Evolutionary conservation across 1,140 invertebrate species (phyloP), one percentile per base, ranked within the genome.

Genomic region (Brachionus manjavacas): DNA sequence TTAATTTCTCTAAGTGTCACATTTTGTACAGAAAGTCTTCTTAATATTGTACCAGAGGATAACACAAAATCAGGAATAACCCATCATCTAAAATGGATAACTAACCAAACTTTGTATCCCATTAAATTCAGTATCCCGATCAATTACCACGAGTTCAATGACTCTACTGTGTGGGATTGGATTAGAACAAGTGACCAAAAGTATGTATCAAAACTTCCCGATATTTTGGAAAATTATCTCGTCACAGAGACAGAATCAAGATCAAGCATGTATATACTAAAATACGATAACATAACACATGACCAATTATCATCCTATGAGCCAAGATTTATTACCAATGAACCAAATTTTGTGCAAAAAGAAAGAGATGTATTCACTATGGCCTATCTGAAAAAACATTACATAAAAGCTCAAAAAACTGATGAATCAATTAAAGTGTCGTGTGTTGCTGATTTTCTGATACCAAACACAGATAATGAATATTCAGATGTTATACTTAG

Each of bases 301-400:
- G 52, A 81, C 8, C 79, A 81, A 68, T 25, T 81, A 16, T 60
- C 49, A 9, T 35, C 52, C 1, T 81, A 81, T 68, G 79, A 81
- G 79, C 64, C 79, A n/a, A 81, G 60, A 46, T 39, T 41, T 20
- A 28, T 81, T 16, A 39, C 25, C 16, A 23, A 60, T 80, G 78
- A 81, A 14, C 72, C 39, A 35, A 76, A 46, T 25, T 81, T 25
- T 46, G 23, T n/a, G 2, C 25, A 81, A 23, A 64, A 81, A 43
- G 28, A 43, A 81, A 60, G 52, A 12, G 52, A 81, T 39, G 11
- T 81, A 2, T 81, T 81, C 25, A 39, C 52, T 35, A 39, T 81
- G 23, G 79, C 79, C 25, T 81, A 81, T 64, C 55, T 81, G 35
- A 81, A 81, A 68, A 60, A 81, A 4, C 79, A 81, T 60, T 64